phyloP scores from a whole-genome alignment of 2,113 vertebrate genomes.

The Axis porcinus region DNA sequence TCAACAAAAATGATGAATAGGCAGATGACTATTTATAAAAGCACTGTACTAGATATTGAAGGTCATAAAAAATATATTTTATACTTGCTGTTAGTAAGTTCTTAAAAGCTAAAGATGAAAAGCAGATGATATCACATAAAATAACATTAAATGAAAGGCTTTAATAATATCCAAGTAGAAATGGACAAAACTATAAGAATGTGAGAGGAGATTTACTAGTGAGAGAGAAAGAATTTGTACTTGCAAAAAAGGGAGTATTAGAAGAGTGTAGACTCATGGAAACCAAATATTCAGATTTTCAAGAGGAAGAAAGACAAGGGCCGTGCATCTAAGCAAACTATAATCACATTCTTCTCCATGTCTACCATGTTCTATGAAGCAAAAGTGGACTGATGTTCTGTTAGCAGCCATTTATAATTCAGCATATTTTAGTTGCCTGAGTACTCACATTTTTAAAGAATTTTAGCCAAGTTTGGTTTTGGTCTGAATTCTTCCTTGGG shows the following conservation, averaged over 20 bases:
- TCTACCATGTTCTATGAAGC: not conserved
- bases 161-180: not conserved
- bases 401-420: slow-evolving; percentile 9
- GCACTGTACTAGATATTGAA: not conserved
- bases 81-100: not conserved
- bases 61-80: not conserved
- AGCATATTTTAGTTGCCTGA: not conserved
- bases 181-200: not conserved
- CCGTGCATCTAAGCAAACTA: not conserved
- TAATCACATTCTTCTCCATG: not conserved
- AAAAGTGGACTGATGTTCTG: not conserved
- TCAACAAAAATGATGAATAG: not conserved
- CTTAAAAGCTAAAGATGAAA: not conserved
- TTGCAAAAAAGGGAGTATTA: not conserved
- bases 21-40: not conserved
- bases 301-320: not conserved
- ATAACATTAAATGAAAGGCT: not conserved
- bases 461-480: slow-evolving; percentile 62
- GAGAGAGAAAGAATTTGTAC: not conserved
- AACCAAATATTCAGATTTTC: not conserved
- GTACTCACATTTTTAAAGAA: slow-evolving; percentile 48
- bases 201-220: not conserved
- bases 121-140: not conserved
- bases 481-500: slow-evolving; percentile 44
- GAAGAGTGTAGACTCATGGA: not conserved